Base-by-base conservation (phyloP, 1,140 invertebrate genomes). In the Drosophila grimshawi region DNA sequence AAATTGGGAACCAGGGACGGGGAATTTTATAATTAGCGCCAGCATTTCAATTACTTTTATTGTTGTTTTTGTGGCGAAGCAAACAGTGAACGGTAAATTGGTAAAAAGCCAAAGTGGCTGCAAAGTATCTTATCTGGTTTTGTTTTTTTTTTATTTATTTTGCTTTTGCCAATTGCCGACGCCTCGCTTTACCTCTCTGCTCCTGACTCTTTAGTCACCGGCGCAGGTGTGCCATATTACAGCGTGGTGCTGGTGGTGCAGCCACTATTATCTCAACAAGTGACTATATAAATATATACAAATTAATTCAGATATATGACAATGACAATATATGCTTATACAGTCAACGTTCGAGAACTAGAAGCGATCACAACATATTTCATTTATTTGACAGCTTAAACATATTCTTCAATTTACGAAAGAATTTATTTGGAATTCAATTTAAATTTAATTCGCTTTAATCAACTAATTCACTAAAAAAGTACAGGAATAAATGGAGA, bases 111-210 rank as follows among this genome's bases (percentile, higher is more conserved):
- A 76, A 80, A 65, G 30, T 63, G 59, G 53, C 52, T 59, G 41
- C 64, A 78, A 76, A 65, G 67, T 81, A 88, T 86, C 83, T 86
- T 86, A 86, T 86, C 83, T 86, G 65, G 76, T 80, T 86, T 80
- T 70, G n/a, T 43, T 43, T 43, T 6, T 43, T 43, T 43, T 43
- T 2, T 43, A 4, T n/a, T 43, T n/a, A 5, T 41, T 41, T 43
- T 43, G 39, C 19, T 37, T 82, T 74, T 79, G 69, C 67, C 57
- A 65, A 66, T 71, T 72, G 61, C 64, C 80, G 69, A 7, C 3
- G 46, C 51, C 8, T 45, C 39, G 32, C 7, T 5, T 43, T 27
- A 7, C 35, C 33, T 43, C 33, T 52, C 0, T 33, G 3, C 27
- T 43, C n/a, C 55, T 59, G 30, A 29, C 48, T 41, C 8, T 49